These are phyloP conservation scores for Hylia prasina DNA, from an alignment of 2,113 vertebrate genomes.

Conservation along the genomic window DNA sequence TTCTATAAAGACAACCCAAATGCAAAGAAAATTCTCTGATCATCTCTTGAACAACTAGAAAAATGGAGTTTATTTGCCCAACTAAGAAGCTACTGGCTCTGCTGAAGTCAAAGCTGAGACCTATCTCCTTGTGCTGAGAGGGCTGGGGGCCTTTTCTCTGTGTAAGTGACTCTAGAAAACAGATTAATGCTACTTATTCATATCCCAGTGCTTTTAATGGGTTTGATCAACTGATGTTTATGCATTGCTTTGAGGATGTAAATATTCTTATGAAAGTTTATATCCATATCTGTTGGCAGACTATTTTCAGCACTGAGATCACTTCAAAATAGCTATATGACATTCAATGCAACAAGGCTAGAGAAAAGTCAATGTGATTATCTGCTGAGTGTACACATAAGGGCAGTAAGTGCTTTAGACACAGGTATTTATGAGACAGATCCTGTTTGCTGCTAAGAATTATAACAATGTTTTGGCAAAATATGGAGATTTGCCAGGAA, in stretches of 20 bases:
- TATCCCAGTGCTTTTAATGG: neutral
- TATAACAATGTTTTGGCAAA: neutral
- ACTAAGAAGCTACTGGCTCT: neutral
- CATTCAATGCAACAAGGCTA: slow-evolving; percentile 3
- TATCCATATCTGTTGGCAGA: neutral
- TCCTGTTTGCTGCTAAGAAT: neutral
- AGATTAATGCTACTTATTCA: neutral
- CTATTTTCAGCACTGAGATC: neutral
- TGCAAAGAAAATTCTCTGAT: neutral
- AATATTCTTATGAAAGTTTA: neutral
- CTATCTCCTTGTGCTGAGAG: neutral
- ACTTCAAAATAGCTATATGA: neutral
- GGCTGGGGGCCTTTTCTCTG: neutral
- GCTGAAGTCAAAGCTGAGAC: neutral
- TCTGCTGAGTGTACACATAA: neutral
- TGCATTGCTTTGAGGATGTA: neutral
- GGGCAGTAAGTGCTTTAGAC: neutral
- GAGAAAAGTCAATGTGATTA: neutral
- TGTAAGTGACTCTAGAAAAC: neutral
- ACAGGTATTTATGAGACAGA: slow-evolving; percentile 5
- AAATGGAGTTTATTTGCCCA: neutral
- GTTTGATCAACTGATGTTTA: neutral
- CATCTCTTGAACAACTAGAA: neutral
- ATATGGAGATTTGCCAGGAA: slow-evolving; percentile 23
- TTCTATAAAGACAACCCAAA: neutral